Evolutionary conservation across 1,140 invertebrate species (phyloP), one percentile per base, ranked within the genome.

Genomic region (Goniozus legneri): DNA sequence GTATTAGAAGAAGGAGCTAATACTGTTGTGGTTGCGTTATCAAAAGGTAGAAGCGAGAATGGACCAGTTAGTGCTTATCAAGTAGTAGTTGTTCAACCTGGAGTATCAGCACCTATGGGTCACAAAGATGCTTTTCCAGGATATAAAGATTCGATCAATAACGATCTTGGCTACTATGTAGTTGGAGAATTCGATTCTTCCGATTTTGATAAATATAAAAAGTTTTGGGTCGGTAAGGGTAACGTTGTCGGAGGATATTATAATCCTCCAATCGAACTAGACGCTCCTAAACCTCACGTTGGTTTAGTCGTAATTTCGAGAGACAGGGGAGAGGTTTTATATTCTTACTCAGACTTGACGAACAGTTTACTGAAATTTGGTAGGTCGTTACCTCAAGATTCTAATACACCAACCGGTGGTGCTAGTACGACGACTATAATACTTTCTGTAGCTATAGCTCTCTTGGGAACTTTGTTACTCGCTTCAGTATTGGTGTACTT

Each of bases 151-250:
- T 82, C 83, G 2, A 68, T 66, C 41, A 76, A 74, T 51, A 78
- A 81, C 52, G 83, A 80, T 10, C 60, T 85, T 3, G 81, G 82
- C 12, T 92, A 89, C 65, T 94, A 94, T 56, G 83, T 92, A 21
- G 82, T 90, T 14, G 91, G 84, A 1, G 84, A 91, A 69, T 75
- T 94, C 44, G 77, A 80, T 35, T 78, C 77, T 12, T 67, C 78
- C 3, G 57, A 75, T 42, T 76, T 77, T 56, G 62, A 81, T 50
- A 77, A 63, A 71, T 67, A 82, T 76, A 47, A 77, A 76, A 47
- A 61, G 75, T 95, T 95, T 76, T 76, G 80, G 3, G 82, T 95
- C 34, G 91, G 92, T 10, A 85, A 93, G 75, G 81, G 82, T 15
- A 77, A 75, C 40, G 81, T 74, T 4, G 89, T 91, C 64, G 86